Evolutionary conservation across 2,888 invertebrate genomes (phyloP).

Genomic region (Aphelenchoides bicaudatus): DNA sequence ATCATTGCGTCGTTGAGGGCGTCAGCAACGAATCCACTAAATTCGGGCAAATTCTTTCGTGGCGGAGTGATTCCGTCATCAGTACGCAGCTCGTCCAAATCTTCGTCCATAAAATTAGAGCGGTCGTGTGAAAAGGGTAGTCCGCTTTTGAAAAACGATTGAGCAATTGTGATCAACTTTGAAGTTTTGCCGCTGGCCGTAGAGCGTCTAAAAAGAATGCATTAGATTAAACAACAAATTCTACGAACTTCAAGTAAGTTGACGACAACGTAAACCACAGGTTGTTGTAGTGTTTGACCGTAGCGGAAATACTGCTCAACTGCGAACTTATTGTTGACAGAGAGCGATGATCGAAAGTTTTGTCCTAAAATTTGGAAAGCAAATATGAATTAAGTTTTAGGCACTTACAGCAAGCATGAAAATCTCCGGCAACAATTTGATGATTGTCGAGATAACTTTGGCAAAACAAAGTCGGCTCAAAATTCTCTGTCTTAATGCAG

Average conservation of each 20-base stretch:
- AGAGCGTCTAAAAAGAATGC: constrained; percentile 8
- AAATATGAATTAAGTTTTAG: background rate
- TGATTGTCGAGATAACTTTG: constrained; percentile 13
- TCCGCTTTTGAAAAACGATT: constrained; percentile 31
- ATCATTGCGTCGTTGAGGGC: constrained; percentile 28
- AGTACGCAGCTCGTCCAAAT: background rate
- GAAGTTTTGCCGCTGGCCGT: constrained; percentile 5
- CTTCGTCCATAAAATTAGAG: constrained; percentile 20
- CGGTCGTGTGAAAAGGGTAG: background rate
- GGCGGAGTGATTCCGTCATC: constrained; percentile 4
- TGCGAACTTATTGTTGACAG: background rate
- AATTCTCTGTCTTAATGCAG: constrained; percentile 29
- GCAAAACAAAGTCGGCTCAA: constrained; percentile 35
- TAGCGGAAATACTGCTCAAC: background rate
- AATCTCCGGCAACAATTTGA: background rate
- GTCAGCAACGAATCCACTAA: constrained; percentile 24
- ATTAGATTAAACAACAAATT: background rate
- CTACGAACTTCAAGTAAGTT: constrained; percentile 7
- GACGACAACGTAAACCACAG: constrained; percentile 10
- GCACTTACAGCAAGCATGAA: constrained; percentile 12
- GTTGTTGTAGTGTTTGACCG: constrained; percentile 14
- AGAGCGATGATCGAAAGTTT: constrained; percentile 1
- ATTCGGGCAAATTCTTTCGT: constrained; percentile 15
- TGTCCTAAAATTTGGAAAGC: background rate
- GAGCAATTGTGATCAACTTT: constrained; percentile 28